phyloP scores from a whole-genome alignment of 2,113 vertebrate genomes.

The Orthonyx spaldingii region DNA sequence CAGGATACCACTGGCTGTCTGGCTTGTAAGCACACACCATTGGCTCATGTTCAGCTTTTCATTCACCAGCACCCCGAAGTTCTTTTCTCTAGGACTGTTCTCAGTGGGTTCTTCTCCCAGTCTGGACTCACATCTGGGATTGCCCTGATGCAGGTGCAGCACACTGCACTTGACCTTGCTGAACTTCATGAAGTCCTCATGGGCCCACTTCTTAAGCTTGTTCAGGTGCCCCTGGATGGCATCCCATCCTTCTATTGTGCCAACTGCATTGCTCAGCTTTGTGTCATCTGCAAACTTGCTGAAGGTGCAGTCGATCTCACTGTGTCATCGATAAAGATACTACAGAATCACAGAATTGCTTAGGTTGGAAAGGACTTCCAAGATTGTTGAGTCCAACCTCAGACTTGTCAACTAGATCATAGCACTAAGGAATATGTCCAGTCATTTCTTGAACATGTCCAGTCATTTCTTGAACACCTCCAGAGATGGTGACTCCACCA shows the following conservation, averaged over 20 bases:
- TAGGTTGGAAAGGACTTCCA: neutral
- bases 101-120: neutral
- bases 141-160: neutral
- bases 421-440: neutral
- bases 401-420: neutral
- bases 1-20: fast-evolving
- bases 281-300: neutral
- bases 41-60: neutral
- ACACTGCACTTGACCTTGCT: neutral
- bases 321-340: neutral
- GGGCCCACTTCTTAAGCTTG: neutral
- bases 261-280: neutral
- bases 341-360: neutral
- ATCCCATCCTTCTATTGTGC: neutral
- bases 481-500: fast-evolving
- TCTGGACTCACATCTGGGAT: neutral
- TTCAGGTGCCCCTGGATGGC: neutral
- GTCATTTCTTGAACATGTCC: too few species aligned
- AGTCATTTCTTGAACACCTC: neutral
- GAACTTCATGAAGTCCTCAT: neutral
- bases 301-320: neutral
- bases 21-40: neutral
- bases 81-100: neutral
- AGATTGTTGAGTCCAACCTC: neutral
- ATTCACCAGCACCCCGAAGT: too few species aligned